These are phyloP conservation scores for Fistularia commersonii DNA, from an alignment of 2,797 vertebrate genomes.

Conservation along the genomic window DNA sequence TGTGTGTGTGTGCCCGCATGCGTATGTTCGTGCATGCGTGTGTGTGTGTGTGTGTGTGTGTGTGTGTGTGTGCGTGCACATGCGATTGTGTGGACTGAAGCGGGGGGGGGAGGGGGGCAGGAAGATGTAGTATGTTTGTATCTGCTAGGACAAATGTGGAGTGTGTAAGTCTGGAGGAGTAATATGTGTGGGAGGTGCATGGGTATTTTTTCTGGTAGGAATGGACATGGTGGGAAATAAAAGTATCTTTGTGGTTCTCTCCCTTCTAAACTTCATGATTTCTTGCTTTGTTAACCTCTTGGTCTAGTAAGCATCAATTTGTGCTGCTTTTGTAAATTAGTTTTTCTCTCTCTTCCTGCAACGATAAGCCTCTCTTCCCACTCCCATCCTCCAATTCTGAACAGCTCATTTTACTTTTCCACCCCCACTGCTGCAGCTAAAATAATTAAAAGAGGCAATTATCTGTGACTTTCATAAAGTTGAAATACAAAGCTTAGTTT, in stretches of 20 bases:
- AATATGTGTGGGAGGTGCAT: constrained; percentile 46
- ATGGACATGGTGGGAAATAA: constrained; percentile 7
- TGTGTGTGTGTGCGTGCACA: constrained; percentile 11
- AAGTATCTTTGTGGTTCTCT: constrained; percentile 36
- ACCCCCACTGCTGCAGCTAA: constrained; percentile 45
- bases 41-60: constrained; percentile 22
- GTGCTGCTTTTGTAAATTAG: constrained; percentile 27
- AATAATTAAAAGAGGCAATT: constrained; percentile 36
- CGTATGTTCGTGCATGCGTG: constrained; percentile 4
- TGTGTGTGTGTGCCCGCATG: constrained; percentile 6
- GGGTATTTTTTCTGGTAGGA: constrained; percentile 18
- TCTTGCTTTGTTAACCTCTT: constrained; percentile 4
- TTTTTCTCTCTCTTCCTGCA: constrained; percentile 24
- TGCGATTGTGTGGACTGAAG: constrained; percentile 15
- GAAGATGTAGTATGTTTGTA: constrained; percentile 40
- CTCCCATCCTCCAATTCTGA: constrained; percentile 28
- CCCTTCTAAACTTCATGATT: constrained; percentile 43
- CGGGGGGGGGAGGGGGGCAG: not conserved
- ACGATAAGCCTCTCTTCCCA: constrained; percentile 35
- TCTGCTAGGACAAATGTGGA: constrained; percentile 54
- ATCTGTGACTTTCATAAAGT: constrained; percentile 22
- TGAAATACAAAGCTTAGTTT: constrained; percentile 16
- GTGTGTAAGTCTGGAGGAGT: constrained; percentile 53
- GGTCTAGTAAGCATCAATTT: constrained; percentile 9
- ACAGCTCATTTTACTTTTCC: constrained; percentile 33